phyloP scores from a whole-genome alignment of 2,797 vertebrate genomes.

The Sebastes trivittatus region DNA sequence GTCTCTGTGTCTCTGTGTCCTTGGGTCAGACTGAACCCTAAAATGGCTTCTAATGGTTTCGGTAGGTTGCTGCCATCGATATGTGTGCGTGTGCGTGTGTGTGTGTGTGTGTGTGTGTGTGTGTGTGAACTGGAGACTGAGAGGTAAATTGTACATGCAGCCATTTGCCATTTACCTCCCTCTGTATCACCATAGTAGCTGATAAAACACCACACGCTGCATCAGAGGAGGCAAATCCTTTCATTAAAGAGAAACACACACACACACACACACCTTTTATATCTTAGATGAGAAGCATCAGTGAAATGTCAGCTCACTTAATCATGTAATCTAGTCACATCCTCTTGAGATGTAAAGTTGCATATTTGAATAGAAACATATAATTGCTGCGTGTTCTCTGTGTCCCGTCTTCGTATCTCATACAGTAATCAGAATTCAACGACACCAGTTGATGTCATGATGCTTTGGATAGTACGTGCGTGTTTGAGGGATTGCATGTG shows the following conservation, averaged over 20 bases:
- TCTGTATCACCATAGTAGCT: neutral
- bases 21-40: too few species aligned
- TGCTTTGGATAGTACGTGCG: neutral
- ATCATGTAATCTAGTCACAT: neutral
- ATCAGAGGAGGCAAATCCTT: neutral
- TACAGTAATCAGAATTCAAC: neutral
- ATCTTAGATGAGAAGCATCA: neutral
- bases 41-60: too few species aligned
- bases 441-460: neutral
- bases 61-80: too few species aligned
- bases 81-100: too few species aligned
- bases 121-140: too few species aligned
- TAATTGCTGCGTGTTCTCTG: too few species aligned
- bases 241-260: neutral
- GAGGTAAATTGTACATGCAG: too few species aligned
- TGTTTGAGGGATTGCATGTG: neutral
- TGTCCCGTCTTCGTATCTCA: neutral
- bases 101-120: too few species aligned
- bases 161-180: too few species aligned
- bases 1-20: rapidly evolving
- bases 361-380: neutral
- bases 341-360: neutral
- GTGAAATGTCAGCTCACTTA: neutral
- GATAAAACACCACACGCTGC: neutral
- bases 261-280: neutral